These are phyloP conservation scores for Microctenopoma lineatum DNA, from an alignment of 2,797 vertebrate species.

Conservation along the genomic window DNA sequence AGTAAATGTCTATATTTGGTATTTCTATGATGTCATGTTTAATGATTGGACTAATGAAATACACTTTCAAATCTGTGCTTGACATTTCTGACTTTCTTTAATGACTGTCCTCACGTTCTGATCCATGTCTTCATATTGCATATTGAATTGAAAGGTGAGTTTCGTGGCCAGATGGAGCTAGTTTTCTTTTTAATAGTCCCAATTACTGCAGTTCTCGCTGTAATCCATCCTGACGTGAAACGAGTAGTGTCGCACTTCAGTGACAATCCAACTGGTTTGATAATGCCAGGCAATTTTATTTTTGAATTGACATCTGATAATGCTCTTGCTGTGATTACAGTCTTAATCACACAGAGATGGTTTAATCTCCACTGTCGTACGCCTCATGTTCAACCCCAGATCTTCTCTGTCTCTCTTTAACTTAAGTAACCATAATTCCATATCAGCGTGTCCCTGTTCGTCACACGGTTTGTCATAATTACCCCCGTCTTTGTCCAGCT, in stretches of 20 bases:
- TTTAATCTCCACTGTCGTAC: slow-evolving; percentile 18
- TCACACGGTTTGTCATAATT: slow-evolving; percentile 3
- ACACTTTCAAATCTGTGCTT: background rate
- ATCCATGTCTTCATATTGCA: slow-evolving; percentile 5
- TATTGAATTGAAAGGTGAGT: slow-evolving; percentile 7
- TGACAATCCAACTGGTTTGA: slow-evolving; percentile 11
- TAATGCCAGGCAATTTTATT: slow-evolving; percentile 14
- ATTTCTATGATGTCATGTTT: background rate
- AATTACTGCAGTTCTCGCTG: background rate
- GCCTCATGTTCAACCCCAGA: background rate
- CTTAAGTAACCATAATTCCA: slow-evolving; percentile 3
- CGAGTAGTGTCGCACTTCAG: slow-evolving; percentile 1
- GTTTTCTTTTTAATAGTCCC: background rate
- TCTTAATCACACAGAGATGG: slow-evolving; percentile 18
- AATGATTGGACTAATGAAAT: background rate
- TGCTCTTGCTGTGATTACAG: background rate
- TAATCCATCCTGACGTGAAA: background rate
- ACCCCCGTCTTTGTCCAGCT: slow-evolving; percentile 1
- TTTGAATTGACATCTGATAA: slow-evolving; percentile 12
- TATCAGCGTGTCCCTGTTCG: background rate
- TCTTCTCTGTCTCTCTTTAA: background rate
- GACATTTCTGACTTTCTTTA: slow-evolving; percentile 15
- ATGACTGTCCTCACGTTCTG: slow-evolving; percentile 2
- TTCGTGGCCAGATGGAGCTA: slow-evolving; percentile 9
- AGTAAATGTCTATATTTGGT: no score